Base-by-base conservation (phyloP, 2,888 invertebrate genomes). In the Scaptomyza reducta region DNA sequence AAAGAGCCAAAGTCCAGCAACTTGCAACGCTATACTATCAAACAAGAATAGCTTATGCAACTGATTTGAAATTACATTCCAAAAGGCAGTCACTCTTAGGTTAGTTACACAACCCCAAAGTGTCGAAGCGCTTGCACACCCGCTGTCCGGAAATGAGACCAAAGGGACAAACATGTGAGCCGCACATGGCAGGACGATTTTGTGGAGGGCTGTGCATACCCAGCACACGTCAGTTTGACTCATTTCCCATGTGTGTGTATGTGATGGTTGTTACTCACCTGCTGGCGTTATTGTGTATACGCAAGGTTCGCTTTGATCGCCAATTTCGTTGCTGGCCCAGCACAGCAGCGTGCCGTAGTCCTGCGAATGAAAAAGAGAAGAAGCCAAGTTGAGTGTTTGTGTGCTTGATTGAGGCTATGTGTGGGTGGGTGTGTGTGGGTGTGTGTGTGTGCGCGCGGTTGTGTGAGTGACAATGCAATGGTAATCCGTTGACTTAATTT, bases 311-410 rank as follows among this genome's bases (percentile, higher is more conserved):
- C 93, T 93, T 90, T 96, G 96, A 71, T 93, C 92, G 49, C 96
- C 96, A 76, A 95, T 94, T 89, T 95, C 95, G 90, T 96, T 96
- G 83, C 92, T 93, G 9, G 95, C 96, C 94, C 95, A 95, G 88
- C 96, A 96, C 42, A 95, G 92, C 40, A 96, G 92, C 18, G 95
- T 95, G 27, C 96, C 96, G 86, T 96, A 96, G 92, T 96, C 95
- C 89, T 92, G 89, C 18, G 68, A 73, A 72, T 60, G 55, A 10
- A 40, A 14, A 51, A 59, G 58, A 56, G 46, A 49, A 53, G 62
- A 54, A 45, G 41, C 14, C 22, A 10, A 41, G 49, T 13, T n/a
- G 47, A 13, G 33, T 4, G 31, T 22, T 38, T 62, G 44, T 47
- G 70, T 58, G 53, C 35, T 16, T 16, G 47, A 18, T 13, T 47